Conservation (phyloP, 2,113 vertebrate species). For the Euleptes europaea region DNA sequence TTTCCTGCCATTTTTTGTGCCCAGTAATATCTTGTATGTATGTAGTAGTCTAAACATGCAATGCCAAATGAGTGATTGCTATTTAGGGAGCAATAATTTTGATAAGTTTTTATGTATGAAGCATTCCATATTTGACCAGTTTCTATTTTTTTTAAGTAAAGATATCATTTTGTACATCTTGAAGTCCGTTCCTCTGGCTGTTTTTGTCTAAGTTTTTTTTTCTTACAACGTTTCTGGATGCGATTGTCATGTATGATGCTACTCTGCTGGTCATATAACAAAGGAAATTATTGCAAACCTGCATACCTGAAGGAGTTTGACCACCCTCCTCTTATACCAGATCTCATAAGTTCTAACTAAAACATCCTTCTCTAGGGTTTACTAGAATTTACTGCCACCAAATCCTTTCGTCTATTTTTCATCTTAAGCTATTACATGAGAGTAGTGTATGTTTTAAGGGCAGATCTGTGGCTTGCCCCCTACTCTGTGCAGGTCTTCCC, state of each 20-base stretch:
- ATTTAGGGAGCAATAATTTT: constrained; percentile 48
- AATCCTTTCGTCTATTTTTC: too few relatives aligned
- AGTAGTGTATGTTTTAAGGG: too few relatives aligned
- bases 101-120: constrained; percentile 45
- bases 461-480: too few relatives aligned
- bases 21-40: constrained; percentile 23
- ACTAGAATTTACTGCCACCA: too few relatives aligned
- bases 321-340: too few relatives aligned
- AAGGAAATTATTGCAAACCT: too few relatives aligned
- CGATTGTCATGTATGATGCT: too few relatives aligned
- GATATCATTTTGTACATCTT: constrained; percentile 10
- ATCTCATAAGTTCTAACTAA: too few relatives aligned
- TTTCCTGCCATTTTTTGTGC: constrained; percentile 38
- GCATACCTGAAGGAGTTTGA: too few relatives aligned
- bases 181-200: background rate
- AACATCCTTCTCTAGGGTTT: too few relatives aligned
- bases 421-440: too few relatives aligned
- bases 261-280: background rate
- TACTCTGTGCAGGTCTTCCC: too few relatives aligned
- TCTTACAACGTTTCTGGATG: background rate
- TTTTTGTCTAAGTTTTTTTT: background rate
- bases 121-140: constrained; percentile 52
- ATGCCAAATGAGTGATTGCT: constrained; percentile 31
- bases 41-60: constrained; percentile 17
- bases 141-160: constrained; percentile 52